These are phyloP conservation scores for Ophion costatus DNA, from an alignment of 2,888 invertebrate genomes.

Conservation along the genomic window DNA sequence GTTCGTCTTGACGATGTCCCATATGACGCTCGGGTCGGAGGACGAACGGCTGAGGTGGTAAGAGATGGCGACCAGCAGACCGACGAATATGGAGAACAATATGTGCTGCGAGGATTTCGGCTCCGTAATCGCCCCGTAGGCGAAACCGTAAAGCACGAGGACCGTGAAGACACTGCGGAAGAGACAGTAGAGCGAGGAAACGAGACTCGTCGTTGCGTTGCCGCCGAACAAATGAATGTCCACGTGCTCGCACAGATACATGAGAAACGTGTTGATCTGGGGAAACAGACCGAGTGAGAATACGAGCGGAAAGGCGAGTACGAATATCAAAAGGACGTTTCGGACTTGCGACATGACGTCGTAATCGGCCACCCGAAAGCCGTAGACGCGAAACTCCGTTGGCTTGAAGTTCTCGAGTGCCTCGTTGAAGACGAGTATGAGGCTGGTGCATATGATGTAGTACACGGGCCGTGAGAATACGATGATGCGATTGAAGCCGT, in stretches of 20 bases:
- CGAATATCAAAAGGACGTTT: slow-evolving; percentile 90
- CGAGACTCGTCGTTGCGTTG: slow-evolving; percentile 93
- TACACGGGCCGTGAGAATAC: slow-evolving; percentile 97
- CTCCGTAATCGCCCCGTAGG: slow-evolving; percentile 94
- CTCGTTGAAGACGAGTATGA: slow-evolving; percentile 80
- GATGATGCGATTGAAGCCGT: slow-evolving; percentile 97
- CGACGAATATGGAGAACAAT: slow-evolving; percentile 97
- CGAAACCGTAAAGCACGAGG: slow-evolving; percentile 92
- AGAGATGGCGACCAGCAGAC: slow-evolving; percentile 92
- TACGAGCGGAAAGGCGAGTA: slow-evolving; percentile 96
- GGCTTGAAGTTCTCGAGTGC: slow-evolving; percentile 81
- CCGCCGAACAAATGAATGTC: slow-evolving; percentile 96
- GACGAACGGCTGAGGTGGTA: slow-evolving; percentile 97
- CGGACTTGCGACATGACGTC: slow-evolving; percentile 88
- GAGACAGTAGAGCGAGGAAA: slow-evolving; percentile 93
- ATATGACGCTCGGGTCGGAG: slow-evolving; percentile 95
- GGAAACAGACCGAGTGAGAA: slow-evolving; percentile 98
- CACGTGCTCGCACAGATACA: slow-evolving; percentile 98
- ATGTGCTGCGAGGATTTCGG: slow-evolving; percentile 94
- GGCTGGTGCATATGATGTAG: slow-evolving; percentile 90
- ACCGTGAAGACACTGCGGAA: slow-evolving; percentile 92
- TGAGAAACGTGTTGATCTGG: slow-evolving; percentile 97
- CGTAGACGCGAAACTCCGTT: slow-evolving; percentile 83
- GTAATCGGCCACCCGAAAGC: slow-evolving; percentile 85
- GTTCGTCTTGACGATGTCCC: slow-evolving; percentile 94